Evolutionary conservation across 2,888 invertebrate species (phyloP), one percentile per base, ranked within the genome.

Genomic region (Zeuzera pyrina): DNA sequence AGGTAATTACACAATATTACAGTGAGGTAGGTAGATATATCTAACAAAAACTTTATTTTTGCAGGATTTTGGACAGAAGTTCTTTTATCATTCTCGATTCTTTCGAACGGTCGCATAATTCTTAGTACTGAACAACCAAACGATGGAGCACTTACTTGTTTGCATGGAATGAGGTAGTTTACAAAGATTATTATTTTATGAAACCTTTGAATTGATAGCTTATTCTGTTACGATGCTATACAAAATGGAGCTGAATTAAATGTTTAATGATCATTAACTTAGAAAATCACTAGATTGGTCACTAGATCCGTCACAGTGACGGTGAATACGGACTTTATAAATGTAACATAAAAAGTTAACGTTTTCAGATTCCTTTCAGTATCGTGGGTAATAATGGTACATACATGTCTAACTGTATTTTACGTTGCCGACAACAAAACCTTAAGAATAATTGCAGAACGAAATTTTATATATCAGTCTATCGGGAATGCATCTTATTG

Each of bases 401-500:
- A 93, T 64, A 92, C 92, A 0, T 93, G 94, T 66, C 78, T 94
- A 39, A 91, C 92, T 47, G 87, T 93, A 47, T 94, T 92, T 70
- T 88, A 89, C 46, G 89, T 94, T 29, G 89, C 91, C 0, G 88
- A 89, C 52, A 91, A 91, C 60, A 89, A 93, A 83, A 89, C 87
- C 22, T 81, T 89, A 62, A 84, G 93, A 30, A 86, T 87, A 1
- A 85, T 92, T 41, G 91, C 89, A 0, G 93, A 93, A 64, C 85
- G 91, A 34, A 89, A 89, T 48, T 89, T 91, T 62, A 84, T 90
- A 71, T 94, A 92, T 68, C 93, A 94, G 65, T 89, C 92, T 1
- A 89, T 94, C 36, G 91, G 92, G 36, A 94, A 94, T 66, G 94
- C 93, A 1, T 91, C 92, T 3, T 93, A 91, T 61, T 92, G 93